Conservation (phyloP, 37 sponge, comb jelly and placozoan species). For the Mnemiopsis leidyi region DNA sequence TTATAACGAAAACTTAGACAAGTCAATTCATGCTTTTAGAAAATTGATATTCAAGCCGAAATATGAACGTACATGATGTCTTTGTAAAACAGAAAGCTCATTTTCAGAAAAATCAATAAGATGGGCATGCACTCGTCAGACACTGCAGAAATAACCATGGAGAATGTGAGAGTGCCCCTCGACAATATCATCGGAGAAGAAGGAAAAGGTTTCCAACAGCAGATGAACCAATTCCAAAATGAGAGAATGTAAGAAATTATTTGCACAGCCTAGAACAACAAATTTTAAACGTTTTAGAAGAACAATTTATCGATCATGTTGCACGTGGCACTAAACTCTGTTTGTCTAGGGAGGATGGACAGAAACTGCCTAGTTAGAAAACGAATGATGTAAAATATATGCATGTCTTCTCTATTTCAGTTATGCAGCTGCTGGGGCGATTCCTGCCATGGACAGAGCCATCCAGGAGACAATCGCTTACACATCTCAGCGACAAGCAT, state of each 20-base stretch:
- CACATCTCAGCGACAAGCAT: constrained; percentile 82
- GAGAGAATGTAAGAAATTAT: constrained; percentile 79
- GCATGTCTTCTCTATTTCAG: not conserved
- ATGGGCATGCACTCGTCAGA: constrained; percentile 86
- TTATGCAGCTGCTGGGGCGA: constrained; percentile 39
- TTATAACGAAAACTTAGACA: too few relatives aligned
- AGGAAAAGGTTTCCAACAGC: constrained; percentile 92
- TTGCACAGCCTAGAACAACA: too few relatives aligned
- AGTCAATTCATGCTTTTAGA: too few relatives aligned
- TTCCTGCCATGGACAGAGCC: constrained; percentile 72
- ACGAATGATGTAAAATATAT: too few relatives aligned
- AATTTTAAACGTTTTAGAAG: too few relatives aligned
- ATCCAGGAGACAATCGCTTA: constrained; percentile 81
- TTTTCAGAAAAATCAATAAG: constrained; percentile 67
- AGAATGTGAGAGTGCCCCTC: constrained; percentile 87
- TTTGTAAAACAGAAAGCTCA: too few relatives aligned
- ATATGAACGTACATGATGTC: too few relatives aligned
- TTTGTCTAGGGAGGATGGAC: too few relatives aligned
- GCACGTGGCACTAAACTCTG: too few relatives aligned
- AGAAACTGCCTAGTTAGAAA: too few relatives aligned
- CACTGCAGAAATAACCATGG: constrained; percentile 90
- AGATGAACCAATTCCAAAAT: constrained; percentile 94
- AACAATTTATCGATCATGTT: too few relatives aligned
- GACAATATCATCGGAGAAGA: constrained; percentile 88
- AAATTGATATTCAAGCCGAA: too few relatives aligned